Conservation (phyloP, 2,888 invertebrate genomes). For the Drosophila longiperda region DNA sequence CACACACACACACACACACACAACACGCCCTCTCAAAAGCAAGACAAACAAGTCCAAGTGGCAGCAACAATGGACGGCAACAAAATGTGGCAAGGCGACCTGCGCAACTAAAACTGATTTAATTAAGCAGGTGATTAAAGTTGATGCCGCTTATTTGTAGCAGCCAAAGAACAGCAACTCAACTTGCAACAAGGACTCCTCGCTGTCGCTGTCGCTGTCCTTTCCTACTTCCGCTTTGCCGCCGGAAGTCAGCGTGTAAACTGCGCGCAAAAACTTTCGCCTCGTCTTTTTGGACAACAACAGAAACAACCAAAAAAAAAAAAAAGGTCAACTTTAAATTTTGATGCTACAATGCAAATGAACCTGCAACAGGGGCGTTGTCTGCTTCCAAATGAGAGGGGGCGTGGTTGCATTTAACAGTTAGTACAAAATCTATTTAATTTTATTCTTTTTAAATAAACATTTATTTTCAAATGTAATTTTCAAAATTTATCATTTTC, state of each 20-base stretch:
- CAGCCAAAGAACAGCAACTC: conserved; percentile 46
- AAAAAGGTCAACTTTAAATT: conserved; percentile 20
- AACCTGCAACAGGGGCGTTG: neutral
- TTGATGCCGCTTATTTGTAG: conserved; percentile 81
- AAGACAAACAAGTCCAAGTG: conserved; percentile 1
- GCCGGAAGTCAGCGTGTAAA: conserved; percentile 66
- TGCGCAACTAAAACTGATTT: conserved; percentile 77
- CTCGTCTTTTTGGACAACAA: neutral
- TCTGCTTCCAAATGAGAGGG: neutral
- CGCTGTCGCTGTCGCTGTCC: conserved; percentile 14
- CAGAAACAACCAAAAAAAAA: neutral
- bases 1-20: conserved; percentile 1
- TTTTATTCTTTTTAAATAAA: neutral
- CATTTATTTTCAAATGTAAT: neutral
- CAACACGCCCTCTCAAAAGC: conserved; percentile 1
- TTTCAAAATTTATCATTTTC: neutral
- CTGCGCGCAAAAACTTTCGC: conserved; percentile 62
- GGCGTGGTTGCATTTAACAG: neutral
- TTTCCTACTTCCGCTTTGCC: neutral
- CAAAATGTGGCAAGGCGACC: conserved; percentile 33
- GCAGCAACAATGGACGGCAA: conserved; percentile 51
- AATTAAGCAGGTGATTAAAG: conserved; percentile 83
- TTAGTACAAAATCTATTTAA: neutral
- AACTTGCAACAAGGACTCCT: conserved; percentile 50
- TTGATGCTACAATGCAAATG: conserved; percentile 57